Conservation (phyloP, 2,797 vertebrate genomes). For the Harpagifer antarcticus region DNA sequence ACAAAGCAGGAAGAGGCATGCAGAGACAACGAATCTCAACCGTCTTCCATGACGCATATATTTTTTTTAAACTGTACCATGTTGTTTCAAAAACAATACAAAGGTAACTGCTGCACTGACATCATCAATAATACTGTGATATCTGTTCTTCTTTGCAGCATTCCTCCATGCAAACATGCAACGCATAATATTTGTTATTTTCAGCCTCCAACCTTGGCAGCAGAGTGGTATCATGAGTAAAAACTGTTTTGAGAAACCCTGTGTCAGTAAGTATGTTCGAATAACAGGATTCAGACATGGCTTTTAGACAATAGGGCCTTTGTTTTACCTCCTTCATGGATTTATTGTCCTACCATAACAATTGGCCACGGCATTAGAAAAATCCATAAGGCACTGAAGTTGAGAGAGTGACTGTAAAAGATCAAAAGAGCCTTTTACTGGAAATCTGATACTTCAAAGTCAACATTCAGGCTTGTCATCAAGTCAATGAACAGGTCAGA, state of each 20-base stretch:
- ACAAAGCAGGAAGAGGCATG: slow-evolving; percentile 47
- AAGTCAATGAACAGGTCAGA: slow-evolving; percentile 20
- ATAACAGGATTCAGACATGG: slow-evolving; percentile 37
- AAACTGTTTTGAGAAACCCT: slow-evolving; percentile 7
- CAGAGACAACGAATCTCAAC: slow-evolving; percentile 46
- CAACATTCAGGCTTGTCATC: slow-evolving; percentile 13
- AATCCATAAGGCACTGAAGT: slow-evolving; percentile 30
- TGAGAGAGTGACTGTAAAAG: slow-evolving; percentile 10
- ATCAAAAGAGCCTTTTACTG: slow-evolving; percentile 33
- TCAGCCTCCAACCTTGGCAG: slow-evolving; percentile 46
- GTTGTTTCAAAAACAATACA: slow-evolving; percentile 27
- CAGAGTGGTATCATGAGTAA: slow-evolving; percentile 26
- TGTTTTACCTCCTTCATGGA: slow-evolving; percentile 37
- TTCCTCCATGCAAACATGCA: slow-evolving; percentile 38
- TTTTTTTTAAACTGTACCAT: slow-evolving; percentile 32
- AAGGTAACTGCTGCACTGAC: slow-evolving; percentile 9
- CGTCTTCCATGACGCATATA: slow-evolving; percentile 35
- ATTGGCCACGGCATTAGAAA: slow-evolving; percentile 26
- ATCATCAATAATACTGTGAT: slow-evolving; percentile 25
- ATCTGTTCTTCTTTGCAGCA: slow-evolving; percentile 23
- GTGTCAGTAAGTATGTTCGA: slow-evolving; percentile 25
- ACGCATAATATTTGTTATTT: slow-evolving; percentile 36
- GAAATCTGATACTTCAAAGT: slow-evolving; percentile 26
- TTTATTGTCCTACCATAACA: slow-evolving; percentile 35
- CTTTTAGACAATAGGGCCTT: slow-evolving; percentile 37